Evolutionary conservation across 1,140 invertebrate genomes (phyloP).

Genomic region (Bursaphelenchus mucronatus): DNA sequence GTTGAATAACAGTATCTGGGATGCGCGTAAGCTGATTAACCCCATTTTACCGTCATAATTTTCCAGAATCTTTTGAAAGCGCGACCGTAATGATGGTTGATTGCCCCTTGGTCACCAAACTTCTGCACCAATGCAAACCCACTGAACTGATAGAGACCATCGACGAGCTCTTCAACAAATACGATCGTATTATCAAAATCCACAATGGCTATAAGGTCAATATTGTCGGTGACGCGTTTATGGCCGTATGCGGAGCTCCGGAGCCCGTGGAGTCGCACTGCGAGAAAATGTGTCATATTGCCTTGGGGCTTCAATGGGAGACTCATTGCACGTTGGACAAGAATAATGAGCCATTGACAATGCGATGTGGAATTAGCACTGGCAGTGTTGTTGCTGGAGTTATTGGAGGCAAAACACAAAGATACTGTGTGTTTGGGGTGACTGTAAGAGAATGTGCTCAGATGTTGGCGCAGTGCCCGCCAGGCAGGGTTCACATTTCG

Average conservation of each 20-base stretch:
- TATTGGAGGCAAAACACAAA: constrained; percentile 64
- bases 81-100: constrained; percentile 48
- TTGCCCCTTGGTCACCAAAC: constrained; percentile 40
- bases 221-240: constrained; percentile 65
- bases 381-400: constrained; percentile 62
- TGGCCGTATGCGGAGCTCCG: constrained; percentile 79
- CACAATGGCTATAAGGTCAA: constrained; percentile 73
- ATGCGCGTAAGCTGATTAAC: constrained; percentile 23
- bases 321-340: constrained; percentile 26
- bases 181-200: constrained; percentile 67
- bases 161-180: constrained; percentile 90
- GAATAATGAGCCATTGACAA: constrained; percentile 41
- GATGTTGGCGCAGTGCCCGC: constrained; percentile 19
- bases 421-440: constrained; percentile 71
- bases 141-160: constrained; percentile 78
- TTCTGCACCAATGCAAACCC: constrained; percentile 41
- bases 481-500: constrained; percentile 41
- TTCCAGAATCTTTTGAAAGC: constrained; percentile 6
- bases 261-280: constrained; percentile 84
- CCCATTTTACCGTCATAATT: too few relatives aligned
- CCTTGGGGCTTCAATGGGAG: constrained; percentile 44
- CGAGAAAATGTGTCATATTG: constrained; percentile 78
- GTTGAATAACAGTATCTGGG: constrained; percentile 43
- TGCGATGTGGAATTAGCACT: constrained; percentile 43
- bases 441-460: constrained; percentile 64